Conservation (phyloP, 2,797 vertebrate species). For the Meriones psammophilus region DNA sequence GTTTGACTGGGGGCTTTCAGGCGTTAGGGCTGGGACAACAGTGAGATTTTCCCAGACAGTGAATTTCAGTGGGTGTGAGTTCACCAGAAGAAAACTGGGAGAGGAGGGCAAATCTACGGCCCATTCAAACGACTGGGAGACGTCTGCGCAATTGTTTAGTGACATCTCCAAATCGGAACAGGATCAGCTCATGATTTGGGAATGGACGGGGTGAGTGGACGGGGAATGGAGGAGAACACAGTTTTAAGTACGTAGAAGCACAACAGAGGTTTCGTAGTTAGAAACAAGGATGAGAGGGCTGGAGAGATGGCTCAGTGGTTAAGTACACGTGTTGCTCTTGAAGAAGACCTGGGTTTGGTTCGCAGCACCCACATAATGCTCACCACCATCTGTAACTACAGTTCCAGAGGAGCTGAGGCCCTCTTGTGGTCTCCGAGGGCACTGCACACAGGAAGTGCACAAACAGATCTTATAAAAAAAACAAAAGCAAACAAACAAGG, state of each 20-base stretch:
- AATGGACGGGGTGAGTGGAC: not conserved
- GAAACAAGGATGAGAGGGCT: not conserved
- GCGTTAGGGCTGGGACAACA: not conserved
- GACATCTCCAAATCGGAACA: not conserved
- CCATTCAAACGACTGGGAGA: constrained; percentile 47
- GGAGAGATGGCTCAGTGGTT: not conserved
- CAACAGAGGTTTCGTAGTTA: not conserved
- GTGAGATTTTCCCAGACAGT: constrained; percentile 11
- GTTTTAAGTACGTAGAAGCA: not conserved
- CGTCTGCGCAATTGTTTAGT: not conserved
- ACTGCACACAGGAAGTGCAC: not conserved
- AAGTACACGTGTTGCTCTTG: not conserved
- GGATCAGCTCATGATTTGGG: not conserved
- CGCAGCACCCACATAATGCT: not conserved
- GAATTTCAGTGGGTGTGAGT: constrained; percentile 3
- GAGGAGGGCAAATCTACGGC: not conserved
- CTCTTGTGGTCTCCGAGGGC: not conserved
- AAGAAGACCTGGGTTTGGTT: not conserved
- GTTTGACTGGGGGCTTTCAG: constrained; percentile 63
- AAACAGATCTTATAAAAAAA: not conserved
- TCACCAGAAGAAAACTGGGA: constrained; percentile 10
- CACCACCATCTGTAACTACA: too few relatives aligned
- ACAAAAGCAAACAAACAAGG: not conserved
- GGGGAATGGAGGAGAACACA: not conserved
- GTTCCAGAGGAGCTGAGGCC: too few relatives aligned